A percentile compares a stretch with the other conserved stretches of the same genome.
Evolutionary conservation across 2,888 invertebrate species (phyloP).

Genomic region (Catocala sponsa): DNA sequence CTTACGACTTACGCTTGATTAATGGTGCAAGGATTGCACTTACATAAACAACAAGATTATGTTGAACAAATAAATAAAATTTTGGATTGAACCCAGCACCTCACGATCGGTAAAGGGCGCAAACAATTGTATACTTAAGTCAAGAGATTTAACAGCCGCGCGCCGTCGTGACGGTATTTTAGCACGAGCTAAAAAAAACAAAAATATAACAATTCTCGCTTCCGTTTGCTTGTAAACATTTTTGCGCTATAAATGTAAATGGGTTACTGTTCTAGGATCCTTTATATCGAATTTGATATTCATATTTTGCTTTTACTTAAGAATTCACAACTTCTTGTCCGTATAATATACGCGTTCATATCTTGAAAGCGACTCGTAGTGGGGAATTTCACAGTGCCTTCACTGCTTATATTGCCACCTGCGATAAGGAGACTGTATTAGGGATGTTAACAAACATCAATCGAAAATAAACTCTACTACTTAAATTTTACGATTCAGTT

Average conservation of each 20-base stretch:
- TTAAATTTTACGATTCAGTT: conserved; percentile 33
- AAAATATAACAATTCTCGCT: conserved; percentile 9
- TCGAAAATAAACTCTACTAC: conserved; percentile 50
- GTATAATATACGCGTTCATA: conserved; percentile 63
- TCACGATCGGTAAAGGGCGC: too few species aligned
- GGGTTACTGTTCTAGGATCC: conserved; percentile 32
- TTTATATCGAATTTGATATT: conserved; percentile 44
- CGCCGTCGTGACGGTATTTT: too few species aligned
- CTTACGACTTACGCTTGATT: too few species aligned
- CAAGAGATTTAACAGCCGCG: too few species aligned
- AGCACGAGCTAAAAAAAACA: too few species aligned
- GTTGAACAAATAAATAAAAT: too few species aligned
- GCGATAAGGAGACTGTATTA: conserved; percentile 69
- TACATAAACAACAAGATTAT: too few species aligned
- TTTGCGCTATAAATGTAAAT: conserved; percentile 34
- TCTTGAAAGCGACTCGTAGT: conserved; percentile 52
- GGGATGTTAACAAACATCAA: conserved; percentile 37
- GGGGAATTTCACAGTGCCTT: conserved; percentile 69
- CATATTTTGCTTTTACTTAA: conserved; percentile 48
- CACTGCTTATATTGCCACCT: conserved; percentile 68
- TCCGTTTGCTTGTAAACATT: conserved; percentile 24
- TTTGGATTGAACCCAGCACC: too few species aligned
- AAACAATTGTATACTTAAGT: too few species aligned
- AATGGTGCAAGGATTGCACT: too few species aligned
- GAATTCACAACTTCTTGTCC: conserved; percentile 57